Base-by-base conservation (phyloP, 2,888 invertebrate species). In the Chrysolina americana region DNA sequence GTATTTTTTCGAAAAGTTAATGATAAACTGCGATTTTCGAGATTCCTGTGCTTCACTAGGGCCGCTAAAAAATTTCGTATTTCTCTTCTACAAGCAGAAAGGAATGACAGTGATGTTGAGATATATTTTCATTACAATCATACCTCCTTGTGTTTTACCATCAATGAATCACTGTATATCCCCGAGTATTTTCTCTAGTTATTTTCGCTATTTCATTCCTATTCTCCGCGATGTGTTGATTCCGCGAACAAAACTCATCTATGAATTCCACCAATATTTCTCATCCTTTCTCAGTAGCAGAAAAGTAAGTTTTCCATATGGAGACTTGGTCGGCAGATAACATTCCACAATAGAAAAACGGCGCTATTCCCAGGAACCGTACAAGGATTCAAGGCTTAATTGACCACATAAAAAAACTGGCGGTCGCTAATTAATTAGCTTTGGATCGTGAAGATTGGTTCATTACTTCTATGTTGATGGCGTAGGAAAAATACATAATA, bases 301-400 rank as follows among this genome's bases (percentile, higher is more conserved):
- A 36, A 28, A 59, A 59, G 59, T 59, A 8, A 36, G 59, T 59
- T 59, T 59, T 59, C 59, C 59, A 23, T 56, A 65, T 48, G 59
- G 41, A 47, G 47, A 71, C 19, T 36, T 28, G 41, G 48, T 19
- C 48, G 44, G 41, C 44, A 63, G 41, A 68, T 71, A 69, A 71
- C 68, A 75, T 75, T 71, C 75, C 69, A 23, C 23, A 21, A 21
- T 47, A 50, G 41, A 56, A 72, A 75, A 70, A 76, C 75, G 23
- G 65, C 72, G 72, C 75, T 65, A 66, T 75, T 75, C 75, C 63
- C 78, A 79, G 76, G 77, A 74, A 75, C 78, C 79, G 64, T 79
- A 79, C 59, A 77, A 70, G 79, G 78, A 36, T 59, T 79, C 76
- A 77, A 74, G 53, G 73, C 76, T 78, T 79, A 78, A 77, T 78